Conservation (phyloP, 1,140 invertebrate species). For the Lordiphosa clarofinis region DNA sequence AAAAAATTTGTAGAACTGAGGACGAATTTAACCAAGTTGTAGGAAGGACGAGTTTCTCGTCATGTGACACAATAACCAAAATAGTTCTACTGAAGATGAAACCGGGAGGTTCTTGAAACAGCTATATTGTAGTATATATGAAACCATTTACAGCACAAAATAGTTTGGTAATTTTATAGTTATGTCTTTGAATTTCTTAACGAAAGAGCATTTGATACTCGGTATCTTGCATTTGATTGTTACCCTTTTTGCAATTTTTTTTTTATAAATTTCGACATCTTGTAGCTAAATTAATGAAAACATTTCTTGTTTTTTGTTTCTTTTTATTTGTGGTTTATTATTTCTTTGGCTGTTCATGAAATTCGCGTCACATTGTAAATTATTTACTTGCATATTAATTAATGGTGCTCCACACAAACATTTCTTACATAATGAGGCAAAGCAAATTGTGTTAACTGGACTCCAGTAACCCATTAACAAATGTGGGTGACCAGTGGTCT, state of each 20-base stretch:
- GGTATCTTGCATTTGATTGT: neutral
- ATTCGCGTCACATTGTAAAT: constrained; percentile 60
- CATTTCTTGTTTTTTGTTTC: constrained; percentile 30
- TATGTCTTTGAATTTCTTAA: too few relatives aligned
- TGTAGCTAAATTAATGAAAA: constrained; percentile 39
- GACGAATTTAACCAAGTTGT: too few relatives aligned
- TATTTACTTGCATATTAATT: constrained; percentile 71
- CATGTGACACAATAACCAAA: too few relatives aligned
- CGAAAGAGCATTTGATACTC: neutral
- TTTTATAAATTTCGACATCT: constrained; percentile 45
- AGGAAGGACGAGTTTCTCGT: too few relatives aligned
- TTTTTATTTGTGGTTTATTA: constrained; percentile 6
- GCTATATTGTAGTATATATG: too few relatives aligned
- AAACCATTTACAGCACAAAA: too few relatives aligned
- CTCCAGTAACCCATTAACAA: constrained; percentile 35
- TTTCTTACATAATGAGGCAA: constrained; percentile 49
- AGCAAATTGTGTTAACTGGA: constrained; percentile 42
- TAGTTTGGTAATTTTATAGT: too few relatives aligned
- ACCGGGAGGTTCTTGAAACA: too few relatives aligned
- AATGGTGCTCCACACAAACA: constrained; percentile 31
- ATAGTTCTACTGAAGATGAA: too few relatives aligned
- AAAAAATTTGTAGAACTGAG: too few relatives aligned
- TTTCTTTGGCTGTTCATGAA: constrained; percentile 27
- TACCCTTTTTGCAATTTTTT: constrained; percentile 41
- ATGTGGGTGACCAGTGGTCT: constrained; percentile 5